Percentiles rank a stretch among this genome's conserved stretches.
These are phyloP conservation scores for Paramuricea clavata DNA, from an alignment of 92 coral and sea anemone species.

Conservation along the genomic window DNA sequence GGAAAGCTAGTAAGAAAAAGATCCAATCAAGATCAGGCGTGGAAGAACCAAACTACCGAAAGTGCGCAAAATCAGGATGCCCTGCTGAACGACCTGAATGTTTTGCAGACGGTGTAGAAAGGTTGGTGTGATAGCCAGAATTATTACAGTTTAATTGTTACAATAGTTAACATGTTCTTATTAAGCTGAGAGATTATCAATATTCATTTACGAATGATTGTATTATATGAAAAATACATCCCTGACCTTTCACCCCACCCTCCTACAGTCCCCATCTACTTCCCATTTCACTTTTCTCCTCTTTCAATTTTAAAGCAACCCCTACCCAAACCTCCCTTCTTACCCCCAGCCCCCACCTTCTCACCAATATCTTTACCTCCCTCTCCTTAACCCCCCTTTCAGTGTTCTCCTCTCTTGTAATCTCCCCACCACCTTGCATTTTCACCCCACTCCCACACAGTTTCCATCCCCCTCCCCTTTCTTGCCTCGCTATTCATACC, in stretches of 20 bases:
- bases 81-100: conserved; percentile 88
- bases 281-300: too few species aligned
- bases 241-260: too few species aligned
- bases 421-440: not conserved
- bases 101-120: conserved; percentile 86
- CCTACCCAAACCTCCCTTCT: too few species aligned
- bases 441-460: not conserved
- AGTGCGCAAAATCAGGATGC: conserved; percentile 90
- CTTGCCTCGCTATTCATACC: too few species aligned
- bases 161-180: too few species aligned
- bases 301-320: too few species aligned
- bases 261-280: too few species aligned
- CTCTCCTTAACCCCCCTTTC: not conserved
- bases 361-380: too few species aligned
- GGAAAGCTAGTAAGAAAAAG: conserved; percentile 12
- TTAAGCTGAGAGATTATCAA: too few species aligned
- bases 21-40: not conserved
- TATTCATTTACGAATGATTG: too few species aligned
- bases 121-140: conserved; percentile 58
- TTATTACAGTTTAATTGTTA: too few species aligned
- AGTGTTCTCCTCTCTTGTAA: not conserved
- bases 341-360: not conserved
- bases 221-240: too few species aligned
- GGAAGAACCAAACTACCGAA: conserved; percentile 61
- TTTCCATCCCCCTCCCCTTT: not conserved